phyloP scores from a whole-genome alignment of 64 coral and sea anemone species.

The Exaiptasia diaphana region DNA sequence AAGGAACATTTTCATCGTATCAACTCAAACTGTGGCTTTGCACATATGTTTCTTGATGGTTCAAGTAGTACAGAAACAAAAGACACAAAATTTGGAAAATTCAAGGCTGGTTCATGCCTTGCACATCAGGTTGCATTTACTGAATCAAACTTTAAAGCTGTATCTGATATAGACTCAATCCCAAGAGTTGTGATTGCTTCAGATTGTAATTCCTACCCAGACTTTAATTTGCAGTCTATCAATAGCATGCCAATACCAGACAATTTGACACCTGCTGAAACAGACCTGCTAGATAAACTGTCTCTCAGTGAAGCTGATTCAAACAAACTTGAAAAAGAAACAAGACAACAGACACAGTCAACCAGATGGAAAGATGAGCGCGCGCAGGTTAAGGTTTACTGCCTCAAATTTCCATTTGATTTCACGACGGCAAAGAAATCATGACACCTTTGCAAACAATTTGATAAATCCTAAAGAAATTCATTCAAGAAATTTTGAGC shows the following conservation, averaged over 20 bases:
- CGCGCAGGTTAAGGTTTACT: slow-evolving; percentile 23
- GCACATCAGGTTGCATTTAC: slow-evolving; percentile 32
- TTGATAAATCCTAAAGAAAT: slow-evolving; percentile 13
- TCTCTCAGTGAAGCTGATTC: slow-evolving; percentile 12
- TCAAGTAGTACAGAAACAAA: neutral
- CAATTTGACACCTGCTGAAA: slow-evolving; percentile 24
- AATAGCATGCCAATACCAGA: neutral
- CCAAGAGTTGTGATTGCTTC: neutral
- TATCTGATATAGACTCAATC: neutral
- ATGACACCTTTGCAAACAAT: slow-evolving; percentile 15
- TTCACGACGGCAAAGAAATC: slow-evolving; percentile 29
- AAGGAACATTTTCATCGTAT: neutral
- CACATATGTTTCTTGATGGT: slow-evolving; percentile 29
- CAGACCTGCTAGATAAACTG: slow-evolving; percentile 23
- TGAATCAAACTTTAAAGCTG: slow-evolving; percentile 40
- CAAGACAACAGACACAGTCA: slow-evolving; percentile 15
- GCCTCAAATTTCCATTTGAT: slow-evolving; percentile 42
- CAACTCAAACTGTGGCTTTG: slow-evolving; percentile 27
- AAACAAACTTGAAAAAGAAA: slow-evolving; percentile 53
- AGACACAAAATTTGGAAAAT: slow-evolving; percentile 32
- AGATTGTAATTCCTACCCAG: neutral
- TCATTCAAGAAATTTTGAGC: neutral
- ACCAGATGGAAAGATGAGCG: slow-evolving; percentile 36
- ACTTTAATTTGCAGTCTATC: neutral
- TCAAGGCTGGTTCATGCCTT: neutral